A percentile compares a stretch with the other conserved stretches of the same genome.
phyloP scores from a whole-genome alignment of 2,888 invertebrate species.

The Crepidodera aurea region DNA sequence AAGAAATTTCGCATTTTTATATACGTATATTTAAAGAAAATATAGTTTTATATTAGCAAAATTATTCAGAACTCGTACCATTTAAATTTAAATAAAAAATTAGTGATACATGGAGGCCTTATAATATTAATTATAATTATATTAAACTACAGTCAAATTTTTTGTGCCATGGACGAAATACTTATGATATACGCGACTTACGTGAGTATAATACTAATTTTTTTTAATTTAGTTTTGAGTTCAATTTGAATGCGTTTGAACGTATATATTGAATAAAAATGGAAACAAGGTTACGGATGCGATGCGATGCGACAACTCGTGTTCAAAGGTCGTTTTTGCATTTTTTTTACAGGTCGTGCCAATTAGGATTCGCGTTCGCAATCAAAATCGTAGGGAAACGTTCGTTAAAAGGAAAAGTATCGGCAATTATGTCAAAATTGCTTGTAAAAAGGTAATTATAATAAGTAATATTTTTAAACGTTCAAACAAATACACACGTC shows the following conservation, averaged over 20 bases:
- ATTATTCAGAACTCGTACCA: too few relatives aligned
- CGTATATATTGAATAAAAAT: slow-evolving; percentile 1
- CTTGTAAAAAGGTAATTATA: neutral
- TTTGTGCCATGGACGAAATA: slow-evolving; percentile 23
- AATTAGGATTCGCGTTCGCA: slow-evolving; percentile 2
- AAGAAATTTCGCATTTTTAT: neutral
- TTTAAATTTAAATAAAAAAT: too few relatives aligned
- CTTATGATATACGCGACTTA: slow-evolving; percentile 22
- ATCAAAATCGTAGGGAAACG: neutral
- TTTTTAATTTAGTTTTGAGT: slow-evolving; percentile 1
- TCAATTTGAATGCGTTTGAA: slow-evolving; percentile 1
- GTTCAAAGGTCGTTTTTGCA: slow-evolving; percentile 16
- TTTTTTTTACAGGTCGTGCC: slow-evolving; percentile 11
- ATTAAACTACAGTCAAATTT: neutral
- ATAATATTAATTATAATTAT: neutral
- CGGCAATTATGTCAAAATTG: neutral
- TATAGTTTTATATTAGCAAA: too few relatives aligned
- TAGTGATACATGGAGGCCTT: slow-evolving; percentile 1
- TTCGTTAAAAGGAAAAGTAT: slow-evolving; percentile 11
- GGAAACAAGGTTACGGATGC: slow-evolving; percentile 9
- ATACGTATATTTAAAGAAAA: too few relatives aligned
- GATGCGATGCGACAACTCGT: neutral
- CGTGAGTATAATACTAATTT: slow-evolving; percentile 26
- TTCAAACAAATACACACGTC: slow-evolving; percentile 1
- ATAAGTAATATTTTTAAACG: too few relatives aligned